Conservation (phyloP, 2,113 vertebrate species). For the Orycteropus afer region DNA sequence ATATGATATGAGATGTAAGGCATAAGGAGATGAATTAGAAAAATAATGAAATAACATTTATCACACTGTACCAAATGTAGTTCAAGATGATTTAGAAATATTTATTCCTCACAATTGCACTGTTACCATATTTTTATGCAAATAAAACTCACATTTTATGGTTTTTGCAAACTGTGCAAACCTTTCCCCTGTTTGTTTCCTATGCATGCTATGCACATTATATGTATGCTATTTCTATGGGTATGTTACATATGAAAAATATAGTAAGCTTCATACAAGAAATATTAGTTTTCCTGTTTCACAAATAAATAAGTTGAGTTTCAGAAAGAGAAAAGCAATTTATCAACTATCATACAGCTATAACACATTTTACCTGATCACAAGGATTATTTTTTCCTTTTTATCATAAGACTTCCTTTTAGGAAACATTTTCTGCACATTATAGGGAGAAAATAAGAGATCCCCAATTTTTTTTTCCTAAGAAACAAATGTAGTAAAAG, state of each 20-base stretch:
- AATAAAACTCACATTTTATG: too few species aligned
- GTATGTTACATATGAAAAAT: neutral
- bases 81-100: neutral
- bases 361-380: neutral
- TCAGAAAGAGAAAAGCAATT: neutral
- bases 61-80: neutral
- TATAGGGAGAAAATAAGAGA: neutral
- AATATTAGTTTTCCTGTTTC: neutral
- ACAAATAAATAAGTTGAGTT: neutral
- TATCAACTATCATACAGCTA: neutral
- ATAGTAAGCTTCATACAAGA: neutral
- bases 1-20: neutral
- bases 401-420: neutral
- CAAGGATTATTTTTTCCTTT: neutral
- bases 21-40: neutral
- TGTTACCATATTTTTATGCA: neutral
- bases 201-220: neutral
- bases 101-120: neutral
- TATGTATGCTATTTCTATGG: neutral
- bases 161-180: too few species aligned
- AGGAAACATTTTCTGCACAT: neutral
- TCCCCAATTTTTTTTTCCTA: neutral
- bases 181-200: too few species aligned
- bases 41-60: neutral
- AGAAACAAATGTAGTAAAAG: neutral